phyloP scores from a whole-genome alignment of 2,797 vertebrate species.

The Mycteria americana region DNA sequence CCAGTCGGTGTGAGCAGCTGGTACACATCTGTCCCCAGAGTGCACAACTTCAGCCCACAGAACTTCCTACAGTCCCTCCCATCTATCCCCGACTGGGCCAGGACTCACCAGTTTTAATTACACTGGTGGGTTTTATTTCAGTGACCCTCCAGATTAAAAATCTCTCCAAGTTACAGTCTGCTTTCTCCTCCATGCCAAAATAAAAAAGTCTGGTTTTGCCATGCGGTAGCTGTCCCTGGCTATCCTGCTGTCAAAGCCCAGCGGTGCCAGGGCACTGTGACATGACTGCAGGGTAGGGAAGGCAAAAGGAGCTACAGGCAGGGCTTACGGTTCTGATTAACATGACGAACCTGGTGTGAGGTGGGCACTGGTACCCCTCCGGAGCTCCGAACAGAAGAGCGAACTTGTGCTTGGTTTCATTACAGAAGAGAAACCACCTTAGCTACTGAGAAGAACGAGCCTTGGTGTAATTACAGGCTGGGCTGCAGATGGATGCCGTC shows the following conservation, averaged over 20 bases:
- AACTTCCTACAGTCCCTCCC: not conserved
- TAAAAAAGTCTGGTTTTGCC: not conserved
- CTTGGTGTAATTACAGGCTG: not conserved
- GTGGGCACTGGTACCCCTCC: not conserved
- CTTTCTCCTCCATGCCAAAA: not conserved
- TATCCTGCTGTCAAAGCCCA: not conserved
- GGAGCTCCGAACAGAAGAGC: not conserved
- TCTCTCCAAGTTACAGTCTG: not conserved
- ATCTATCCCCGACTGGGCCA: accelerated
- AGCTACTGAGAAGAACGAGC: not conserved
- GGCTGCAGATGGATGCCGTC: not conserved
- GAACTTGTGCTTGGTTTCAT: not conserved
- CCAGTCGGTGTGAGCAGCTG: not conserved
- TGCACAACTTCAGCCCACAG: not conserved
- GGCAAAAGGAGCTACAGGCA: not conserved
- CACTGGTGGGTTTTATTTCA: not conserved
- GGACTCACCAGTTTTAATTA: not conserved
- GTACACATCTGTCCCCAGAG: not conserved
- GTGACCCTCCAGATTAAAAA: not conserved
- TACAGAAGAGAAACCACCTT: not conserved
- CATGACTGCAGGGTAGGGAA: not conserved
- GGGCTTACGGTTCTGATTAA: not conserved
- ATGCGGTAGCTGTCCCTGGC: not conserved
- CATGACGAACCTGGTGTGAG: not conserved
- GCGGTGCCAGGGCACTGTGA: not conserved